phyloP scores from a whole-genome alignment of 1,140 invertebrate genomes.

The Belonocnema kinseyi region DNA sequence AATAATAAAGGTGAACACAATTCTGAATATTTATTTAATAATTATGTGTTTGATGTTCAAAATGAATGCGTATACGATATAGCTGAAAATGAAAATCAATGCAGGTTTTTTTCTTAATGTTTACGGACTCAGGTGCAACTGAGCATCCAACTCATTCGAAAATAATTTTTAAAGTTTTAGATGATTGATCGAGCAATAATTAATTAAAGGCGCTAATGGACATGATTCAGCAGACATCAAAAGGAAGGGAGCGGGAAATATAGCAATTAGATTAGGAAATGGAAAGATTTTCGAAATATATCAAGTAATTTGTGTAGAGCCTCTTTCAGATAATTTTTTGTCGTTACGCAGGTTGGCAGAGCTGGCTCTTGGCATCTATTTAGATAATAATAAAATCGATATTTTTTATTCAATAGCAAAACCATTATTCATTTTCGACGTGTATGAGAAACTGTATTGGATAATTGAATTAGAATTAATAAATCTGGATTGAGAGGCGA shows the following conservation, averaged over 20 bases:
- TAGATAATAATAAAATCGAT: too few species aligned
- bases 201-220: slow-evolving; percentile 42
- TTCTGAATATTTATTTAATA: too few species aligned
- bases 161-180: slow-evolving; percentile 31
- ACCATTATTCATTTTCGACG: too few species aligned
- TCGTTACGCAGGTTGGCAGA: neutral
- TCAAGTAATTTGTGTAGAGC: neutral
- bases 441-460: too few species aligned
- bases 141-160: slow-evolving; percentile 17
- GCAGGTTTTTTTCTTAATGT: slow-evolving; percentile 1
- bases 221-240: slow-evolving; percentile 25
- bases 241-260: slow-evolving; percentile 34
- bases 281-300: neutral
- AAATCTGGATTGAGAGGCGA: too few species aligned
- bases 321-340: neutral
- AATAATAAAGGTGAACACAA: too few species aligned
- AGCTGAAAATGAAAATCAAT: neutral
- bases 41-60: neutral
- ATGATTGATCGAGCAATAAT: slow-evolving; percentile 15
- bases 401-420: too few species aligned
- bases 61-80: neutral
- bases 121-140: slow-evolving; percentile 2
- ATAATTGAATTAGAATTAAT: too few species aligned
- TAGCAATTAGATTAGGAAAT: neutral
- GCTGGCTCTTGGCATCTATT: too few species aligned